These are phyloP conservation scores for Nyctibius grandis DNA, from an alignment of 2,797 vertebrate species.

Conservation along the genomic window DNA sequence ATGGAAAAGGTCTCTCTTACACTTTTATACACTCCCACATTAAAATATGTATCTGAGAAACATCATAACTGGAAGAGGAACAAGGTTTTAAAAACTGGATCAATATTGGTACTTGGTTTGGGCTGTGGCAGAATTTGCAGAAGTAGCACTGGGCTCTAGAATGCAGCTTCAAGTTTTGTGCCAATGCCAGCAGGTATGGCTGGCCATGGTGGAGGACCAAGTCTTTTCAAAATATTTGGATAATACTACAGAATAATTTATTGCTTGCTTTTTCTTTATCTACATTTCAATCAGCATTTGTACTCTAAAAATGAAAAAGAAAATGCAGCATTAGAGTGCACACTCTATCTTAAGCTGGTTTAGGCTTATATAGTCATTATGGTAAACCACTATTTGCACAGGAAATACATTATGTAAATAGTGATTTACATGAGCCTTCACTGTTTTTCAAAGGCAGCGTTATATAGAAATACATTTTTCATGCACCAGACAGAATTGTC, in stretches of 20 bases:
- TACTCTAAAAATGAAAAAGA: neutral
- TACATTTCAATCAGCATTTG: neutral
- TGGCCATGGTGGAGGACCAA: accelerated
- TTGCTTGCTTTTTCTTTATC: neutral
- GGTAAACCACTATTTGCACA: neutral
- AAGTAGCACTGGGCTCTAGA: neutral
- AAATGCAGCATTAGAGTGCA: neutral
- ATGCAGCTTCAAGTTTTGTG: neutral
- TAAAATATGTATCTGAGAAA: neutral
- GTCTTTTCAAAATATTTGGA: neutral
- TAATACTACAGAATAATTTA: neutral
- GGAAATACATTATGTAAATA: neutral
- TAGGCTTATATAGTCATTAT: neutral
- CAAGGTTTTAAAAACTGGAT: neutral
- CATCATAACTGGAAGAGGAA: neutral
- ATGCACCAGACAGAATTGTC: neutral
- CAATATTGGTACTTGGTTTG: neutral
- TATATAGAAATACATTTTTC: neutral
- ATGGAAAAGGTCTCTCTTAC: neutral
- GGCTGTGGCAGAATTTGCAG: neutral
- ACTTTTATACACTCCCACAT: neutral
- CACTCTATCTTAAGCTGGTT: neutral
- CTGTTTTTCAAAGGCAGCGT: neutral
- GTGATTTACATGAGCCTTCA: neutral
- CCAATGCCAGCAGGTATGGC: neutral